Evolutionary conservation across 2,888 invertebrate species (phyloP).

Genomic region (Cerceris rybyensis): DNA sequence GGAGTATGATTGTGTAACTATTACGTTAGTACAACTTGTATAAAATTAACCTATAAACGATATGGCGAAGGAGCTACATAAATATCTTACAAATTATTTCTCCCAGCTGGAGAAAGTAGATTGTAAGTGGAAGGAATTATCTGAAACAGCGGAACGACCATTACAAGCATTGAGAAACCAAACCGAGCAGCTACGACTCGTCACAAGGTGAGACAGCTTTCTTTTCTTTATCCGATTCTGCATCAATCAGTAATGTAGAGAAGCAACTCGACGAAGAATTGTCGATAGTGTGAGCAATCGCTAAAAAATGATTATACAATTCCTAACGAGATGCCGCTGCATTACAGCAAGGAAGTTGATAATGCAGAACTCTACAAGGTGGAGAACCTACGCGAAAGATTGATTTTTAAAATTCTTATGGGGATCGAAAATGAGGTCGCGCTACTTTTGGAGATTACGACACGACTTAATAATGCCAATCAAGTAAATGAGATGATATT

Average conservation of each 20-base stretch:
- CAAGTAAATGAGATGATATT: constrained; percentile 62
- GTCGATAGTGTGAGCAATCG: neutral
- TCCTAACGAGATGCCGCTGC: constrained; percentile 43
- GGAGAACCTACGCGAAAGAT: constrained; percentile 63
- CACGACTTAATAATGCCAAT: constrained; percentile 62
- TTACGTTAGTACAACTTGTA: neutral
- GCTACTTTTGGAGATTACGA: constrained; percentile 53
- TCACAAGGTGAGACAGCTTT: constrained; percentile 56
- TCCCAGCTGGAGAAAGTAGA: constrained; percentile 62
- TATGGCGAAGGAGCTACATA: constrained; percentile 69
- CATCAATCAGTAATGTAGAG: constrained; percentile 9
- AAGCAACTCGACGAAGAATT: constrained; percentile 4
- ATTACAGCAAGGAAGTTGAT: constrained; percentile 68
- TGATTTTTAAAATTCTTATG: constrained; percentile 72
- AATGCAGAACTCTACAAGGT: constrained; percentile 66
- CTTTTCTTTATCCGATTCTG: neutral
- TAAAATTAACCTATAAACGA: constrained; percentile 57
- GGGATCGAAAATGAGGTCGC: constrained; percentile 71
- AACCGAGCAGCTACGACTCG: constrained; percentile 70
- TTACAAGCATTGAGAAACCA: constrained; percentile 68
- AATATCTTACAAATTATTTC: constrained; percentile 70
- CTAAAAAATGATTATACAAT: neutral
- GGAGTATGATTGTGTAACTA: neutral
- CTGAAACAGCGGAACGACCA: constrained; percentile 37
- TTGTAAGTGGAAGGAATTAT: constrained; percentile 64